These are phyloP conservation scores for Mobula hypostoma DNA, from an alignment of 2,113 vertebrate species.

Conservation along the genomic window DNA sequence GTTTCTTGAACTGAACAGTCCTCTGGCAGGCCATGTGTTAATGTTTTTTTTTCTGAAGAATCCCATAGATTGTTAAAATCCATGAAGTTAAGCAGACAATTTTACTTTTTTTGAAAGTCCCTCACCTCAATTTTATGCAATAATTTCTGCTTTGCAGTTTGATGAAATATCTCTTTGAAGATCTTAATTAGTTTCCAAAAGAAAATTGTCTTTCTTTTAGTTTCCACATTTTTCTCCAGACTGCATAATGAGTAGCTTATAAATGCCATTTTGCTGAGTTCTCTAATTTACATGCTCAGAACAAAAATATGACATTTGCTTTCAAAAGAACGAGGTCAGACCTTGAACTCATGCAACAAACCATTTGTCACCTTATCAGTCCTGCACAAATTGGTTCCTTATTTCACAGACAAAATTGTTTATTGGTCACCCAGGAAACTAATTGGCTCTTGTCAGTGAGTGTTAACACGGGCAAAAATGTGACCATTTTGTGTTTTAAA, in stretches of 20 bases:
- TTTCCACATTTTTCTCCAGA: neutral
- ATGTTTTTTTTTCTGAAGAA: neutral
- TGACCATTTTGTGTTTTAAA: neutral
- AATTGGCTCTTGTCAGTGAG: conserved; percentile 28
- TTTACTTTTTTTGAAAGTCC: neutral
- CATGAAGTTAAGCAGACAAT: neutral
- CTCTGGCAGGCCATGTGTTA: neutral
- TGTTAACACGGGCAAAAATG: neutral
- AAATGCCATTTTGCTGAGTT: neutral
- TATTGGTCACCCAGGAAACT: conserved; percentile 28
- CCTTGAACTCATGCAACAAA: neutral
- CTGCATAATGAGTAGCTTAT: neutral
- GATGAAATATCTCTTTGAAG: conserved; percentile 24
- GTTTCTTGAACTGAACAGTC: neutral
- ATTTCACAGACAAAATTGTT: conserved; percentile 29
- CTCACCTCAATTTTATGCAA: neutral
- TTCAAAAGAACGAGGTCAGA: neutral
- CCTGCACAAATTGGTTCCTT: conserved; percentile 22
- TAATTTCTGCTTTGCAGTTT: neutral
- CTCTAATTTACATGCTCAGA: conserved; percentile 13
- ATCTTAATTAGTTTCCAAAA: neutral
- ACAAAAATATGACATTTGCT: conserved; percentile 20
- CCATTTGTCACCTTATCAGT: conserved; percentile 23
- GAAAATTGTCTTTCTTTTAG: neutral
- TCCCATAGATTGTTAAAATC: neutral